A percentile compares a stretch with the other conserved stretches of the same genome.
Conservation (phyloP, 2,888 invertebrate genomes). For the Tetranychus piercei region DNA sequence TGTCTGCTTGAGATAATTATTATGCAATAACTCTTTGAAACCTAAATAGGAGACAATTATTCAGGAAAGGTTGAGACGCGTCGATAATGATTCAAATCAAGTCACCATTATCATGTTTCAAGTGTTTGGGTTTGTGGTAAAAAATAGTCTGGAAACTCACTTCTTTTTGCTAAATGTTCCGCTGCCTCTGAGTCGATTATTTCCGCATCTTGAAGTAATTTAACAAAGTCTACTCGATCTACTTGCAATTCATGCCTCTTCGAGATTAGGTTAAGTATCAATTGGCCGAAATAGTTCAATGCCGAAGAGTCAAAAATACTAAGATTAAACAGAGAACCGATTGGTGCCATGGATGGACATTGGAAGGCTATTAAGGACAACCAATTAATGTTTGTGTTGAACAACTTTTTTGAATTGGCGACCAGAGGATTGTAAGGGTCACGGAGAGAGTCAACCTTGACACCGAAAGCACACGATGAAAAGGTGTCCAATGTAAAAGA, state of each 20-base stretch:
- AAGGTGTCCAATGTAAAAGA: slow-evolving; percentile 21
- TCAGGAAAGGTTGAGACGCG: too few relatives aligned
- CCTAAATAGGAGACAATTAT: too few relatives aligned
- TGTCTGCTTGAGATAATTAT: too few relatives aligned
- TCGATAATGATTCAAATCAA: too few relatives aligned
- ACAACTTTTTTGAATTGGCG: slow-evolving; percentile 20
- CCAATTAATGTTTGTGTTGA: slow-evolving; percentile 14
- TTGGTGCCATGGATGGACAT: slow-evolving; percentile 8
- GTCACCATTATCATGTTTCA: too few relatives aligned
- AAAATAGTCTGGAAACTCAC: too few relatives aligned
- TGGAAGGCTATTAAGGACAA: slow-evolving; percentile 3
- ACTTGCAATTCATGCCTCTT: not conserved
- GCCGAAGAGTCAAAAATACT: slow-evolving; percentile 8
- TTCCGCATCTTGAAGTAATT: slow-evolving; percentile 8
- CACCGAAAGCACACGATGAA: slow-evolving; percentile 22
- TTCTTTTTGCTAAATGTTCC: not conserved
- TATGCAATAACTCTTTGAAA: too few relatives aligned
- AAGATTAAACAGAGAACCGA: not conserved
- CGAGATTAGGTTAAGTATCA: not conserved
- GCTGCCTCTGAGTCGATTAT: not conserved
- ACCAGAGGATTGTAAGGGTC: slow-evolving; percentile 20
- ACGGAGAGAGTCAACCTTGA: slow-evolving; percentile 19
- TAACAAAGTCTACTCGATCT: not conserved
- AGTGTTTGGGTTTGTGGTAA: too few relatives aligned
- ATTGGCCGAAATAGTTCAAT: not conserved